Conservation (phyloP, 1,140 invertebrate species). For the Caenorhabditis tropicalis region DNA sequence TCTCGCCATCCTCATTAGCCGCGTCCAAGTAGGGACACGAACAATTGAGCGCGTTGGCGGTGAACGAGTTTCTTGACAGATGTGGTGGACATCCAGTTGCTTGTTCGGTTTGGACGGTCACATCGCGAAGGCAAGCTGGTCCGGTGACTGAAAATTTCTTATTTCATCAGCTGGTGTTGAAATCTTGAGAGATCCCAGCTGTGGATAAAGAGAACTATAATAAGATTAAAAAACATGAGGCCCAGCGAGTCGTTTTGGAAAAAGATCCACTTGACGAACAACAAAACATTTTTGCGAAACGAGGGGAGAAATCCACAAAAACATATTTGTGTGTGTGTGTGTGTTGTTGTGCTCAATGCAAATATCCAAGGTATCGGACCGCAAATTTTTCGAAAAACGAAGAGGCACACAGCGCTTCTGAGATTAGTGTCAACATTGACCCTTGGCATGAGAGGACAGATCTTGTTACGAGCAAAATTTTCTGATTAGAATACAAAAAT, state of each 20-base stretch:
- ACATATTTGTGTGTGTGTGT: constrained; percentile 42
- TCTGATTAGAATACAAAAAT: neutral
- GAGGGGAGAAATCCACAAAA: constrained; percentile 31
- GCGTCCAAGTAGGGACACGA: constrained; percentile 57
- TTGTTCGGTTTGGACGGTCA: constrained; percentile 58
- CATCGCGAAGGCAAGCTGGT: constrained; percentile 59
- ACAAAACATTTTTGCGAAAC: neutral
- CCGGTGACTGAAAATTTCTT: constrained; percentile 47
- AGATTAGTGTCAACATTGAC: constrained; percentile 42
- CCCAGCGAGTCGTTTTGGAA: constrained; percentile 7
- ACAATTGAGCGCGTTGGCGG: constrained; percentile 56
- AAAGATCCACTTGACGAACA: constrained; percentile 34
- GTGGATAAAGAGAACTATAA: neutral
- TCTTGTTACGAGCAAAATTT: neutral
- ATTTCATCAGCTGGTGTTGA: neutral
- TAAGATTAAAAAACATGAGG: constrained; percentile 6
- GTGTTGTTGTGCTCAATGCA: constrained; percentile 41
- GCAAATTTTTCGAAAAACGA: constrained; percentile 36
- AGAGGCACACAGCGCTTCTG: constrained; percentile 2
- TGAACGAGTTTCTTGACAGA: constrained; percentile 56
- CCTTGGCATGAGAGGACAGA: neutral
- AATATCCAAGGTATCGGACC: constrained; percentile 30
- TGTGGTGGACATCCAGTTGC: constrained; percentile 60
- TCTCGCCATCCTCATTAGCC: constrained; percentile 6
- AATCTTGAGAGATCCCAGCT: neutral